These are phyloP conservation scores for Cheilosia soror DNA, from an alignment of 2,888 invertebrate genomes.

Conservation along the genomic window DNA sequence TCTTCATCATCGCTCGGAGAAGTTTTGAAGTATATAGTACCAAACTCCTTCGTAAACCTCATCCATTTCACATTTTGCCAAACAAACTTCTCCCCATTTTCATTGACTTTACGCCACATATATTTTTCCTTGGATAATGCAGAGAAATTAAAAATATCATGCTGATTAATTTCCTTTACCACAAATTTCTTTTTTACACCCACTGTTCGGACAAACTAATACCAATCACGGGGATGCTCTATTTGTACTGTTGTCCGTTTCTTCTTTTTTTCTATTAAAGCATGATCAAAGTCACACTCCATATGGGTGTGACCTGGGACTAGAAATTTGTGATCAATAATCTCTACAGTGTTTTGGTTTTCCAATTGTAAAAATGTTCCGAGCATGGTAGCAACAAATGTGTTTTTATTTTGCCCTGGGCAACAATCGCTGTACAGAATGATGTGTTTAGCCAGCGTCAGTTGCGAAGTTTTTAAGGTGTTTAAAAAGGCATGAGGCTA, in stretches of 20 bases:
- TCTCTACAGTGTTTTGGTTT: background rate
- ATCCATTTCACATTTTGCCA: slow-evolving; percentile 34
- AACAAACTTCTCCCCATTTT: background rate
- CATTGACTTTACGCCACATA: slow-evolving; percentile 14
- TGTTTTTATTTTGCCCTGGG: slow-evolving; percentile 17
- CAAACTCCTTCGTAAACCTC: slow-evolving; percentile 25
- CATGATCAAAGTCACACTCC: slow-evolving; percentile 19
- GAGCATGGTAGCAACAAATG: background rate
- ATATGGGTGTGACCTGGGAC: slow-evolving; percentile 9
- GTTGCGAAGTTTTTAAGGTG: too few relatives aligned
- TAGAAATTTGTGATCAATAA: slow-evolving; percentile 10
- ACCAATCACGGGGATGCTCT: slow-evolving; percentile 4
- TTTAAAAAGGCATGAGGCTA: slow-evolving; percentile 61
- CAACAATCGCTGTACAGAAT: slow-evolving; percentile 29
- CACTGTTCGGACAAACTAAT: slow-evolving; percentile 7
- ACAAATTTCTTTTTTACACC: slow-evolving; percentile 18
- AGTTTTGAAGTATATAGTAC: slow-evolving; percentile 21
- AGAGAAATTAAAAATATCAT: too few relatives aligned
- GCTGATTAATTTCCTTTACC: too few relatives aligned
- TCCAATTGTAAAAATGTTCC: slow-evolving; percentile 4
- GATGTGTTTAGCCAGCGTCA: slow-evolving; percentile 51
- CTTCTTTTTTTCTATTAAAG: slow-evolving; percentile 9
- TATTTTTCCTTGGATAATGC: slow-evolving; percentile 6
- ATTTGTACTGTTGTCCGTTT: slow-evolving; percentile 5
- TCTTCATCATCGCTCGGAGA: slow-evolving; percentile 5